Percentiles rank a stretch among this genome's conserved stretches.
These are phyloP conservation scores for Danaus melanippus DNA, from an alignment of 1,140 invertebrate genomes.

Conservation along the genomic window DNA sequence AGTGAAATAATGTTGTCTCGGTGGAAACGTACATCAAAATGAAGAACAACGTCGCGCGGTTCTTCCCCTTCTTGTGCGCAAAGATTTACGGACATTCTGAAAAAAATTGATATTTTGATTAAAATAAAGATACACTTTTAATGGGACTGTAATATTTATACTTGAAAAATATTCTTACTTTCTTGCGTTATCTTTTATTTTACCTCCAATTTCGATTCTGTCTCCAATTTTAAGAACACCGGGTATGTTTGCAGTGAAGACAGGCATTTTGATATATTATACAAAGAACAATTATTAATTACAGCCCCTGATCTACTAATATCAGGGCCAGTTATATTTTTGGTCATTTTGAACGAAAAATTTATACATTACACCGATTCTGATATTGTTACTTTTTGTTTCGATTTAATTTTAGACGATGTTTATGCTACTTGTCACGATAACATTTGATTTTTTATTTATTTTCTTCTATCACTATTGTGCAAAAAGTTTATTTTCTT, in stretches of 20 bases:
- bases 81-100: slow-evolving; percentile 61
- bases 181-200: slow-evolving; percentile 60
- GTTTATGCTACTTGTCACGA: no score
- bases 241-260: slow-evolving; percentile 61
- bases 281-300: slow-evolving; percentile 15
- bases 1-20: slow-evolving; percentile 62
- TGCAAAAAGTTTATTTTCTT: no score
- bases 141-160: no score
- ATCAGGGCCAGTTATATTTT: slow-evolving; percentile 40
- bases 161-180: slow-evolving; percentile 36
- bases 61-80: slow-evolving; percentile 63
- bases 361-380: slow-evolving; percentile 55
- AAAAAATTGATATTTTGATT: not conserved
- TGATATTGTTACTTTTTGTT: slow-evolving; percentile 13
- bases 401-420: not conserved
- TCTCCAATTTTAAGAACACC: slow-evolving; percentile 58
- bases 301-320: slow-evolving; percentile 26
- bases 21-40: slow-evolving; percentile 62
- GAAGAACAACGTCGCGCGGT: slow-evolving; percentile 56
- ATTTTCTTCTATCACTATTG: no score
- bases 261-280: slow-evolving; percentile 45
- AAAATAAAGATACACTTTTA: no score
- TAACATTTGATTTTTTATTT: no score
- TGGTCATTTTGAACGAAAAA: slow-evolving; percentile 63
- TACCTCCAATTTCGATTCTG: slow-evolving; percentile 62